These are phyloP conservation scores for Drosophila neutralis DNA, from an alignment of 2,888 invertebrate genomes.

Conservation along the genomic window DNA sequence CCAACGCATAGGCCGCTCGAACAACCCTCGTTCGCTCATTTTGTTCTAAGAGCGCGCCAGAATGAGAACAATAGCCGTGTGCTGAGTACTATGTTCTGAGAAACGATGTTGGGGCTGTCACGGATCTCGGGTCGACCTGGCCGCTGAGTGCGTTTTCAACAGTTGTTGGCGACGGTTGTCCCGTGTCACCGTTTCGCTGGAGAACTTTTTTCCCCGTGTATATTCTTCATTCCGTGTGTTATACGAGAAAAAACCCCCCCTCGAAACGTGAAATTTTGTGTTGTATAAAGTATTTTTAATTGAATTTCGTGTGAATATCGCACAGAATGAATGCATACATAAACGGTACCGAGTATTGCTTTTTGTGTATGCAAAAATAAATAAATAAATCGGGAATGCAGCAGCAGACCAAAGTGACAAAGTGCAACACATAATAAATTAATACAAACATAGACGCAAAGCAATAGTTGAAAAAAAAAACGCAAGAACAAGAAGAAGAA, in stretches of 20 bases:
- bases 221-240: slow-evolving; percentile 38
- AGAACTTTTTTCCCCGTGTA: slow-evolving; percentile 45
- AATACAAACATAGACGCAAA: slow-evolving; percentile 13
- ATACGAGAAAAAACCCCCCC: slow-evolving; percentile 45
- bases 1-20: slow-evolving; percentile 43
- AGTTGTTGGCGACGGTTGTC: slow-evolving; percentile 75
- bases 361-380: slow-evolving; percentile 39
- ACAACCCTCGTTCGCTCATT: slow-evolving; percentile 51
- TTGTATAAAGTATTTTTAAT: slow-evolving; percentile 43
- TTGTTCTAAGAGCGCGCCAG: slow-evolving; percentile 36
- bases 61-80: slow-evolving; percentile 49
- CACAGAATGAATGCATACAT: slow-evolving; percentile 51
- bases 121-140: slow-evolving; percentile 54
- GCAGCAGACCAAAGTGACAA: slow-evolving; percentile 37
- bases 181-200: slow-evolving; percentile 48
- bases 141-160: slow-evolving; percentile 70
- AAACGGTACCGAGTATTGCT: slow-evolving; percentile 24
- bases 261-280: slow-evolving; percentile 43
- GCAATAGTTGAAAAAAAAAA: slow-evolving; percentile 31
- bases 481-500: slow-evolving; percentile 27
- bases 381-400: slow-evolving; percentile 33
- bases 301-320: slow-evolving; percentile 29
- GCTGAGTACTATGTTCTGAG: slow-evolving; percentile 15
- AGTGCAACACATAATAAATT: slow-evolving; percentile 28
- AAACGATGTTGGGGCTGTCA: slow-evolving; percentile 47